Conservation (phyloP, 2,797 vertebrate species). For the Cephalopachus bancanus region DNA sequence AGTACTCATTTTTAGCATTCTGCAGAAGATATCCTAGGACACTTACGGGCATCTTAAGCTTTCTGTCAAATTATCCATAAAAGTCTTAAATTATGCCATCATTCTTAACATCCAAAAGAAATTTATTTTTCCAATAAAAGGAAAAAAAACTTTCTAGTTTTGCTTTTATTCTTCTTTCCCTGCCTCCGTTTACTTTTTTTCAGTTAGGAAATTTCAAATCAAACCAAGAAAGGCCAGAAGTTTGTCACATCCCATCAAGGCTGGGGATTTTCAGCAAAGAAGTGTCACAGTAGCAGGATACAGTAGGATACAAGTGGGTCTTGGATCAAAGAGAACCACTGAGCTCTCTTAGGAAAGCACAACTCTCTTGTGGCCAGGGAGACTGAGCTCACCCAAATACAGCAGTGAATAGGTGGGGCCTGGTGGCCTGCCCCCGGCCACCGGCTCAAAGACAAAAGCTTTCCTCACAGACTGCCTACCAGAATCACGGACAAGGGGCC, state of each 20-base stretch:
- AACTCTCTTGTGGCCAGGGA: neutral
- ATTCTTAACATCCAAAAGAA: conserved; percentile 14
- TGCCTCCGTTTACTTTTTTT: conserved; percentile 6
- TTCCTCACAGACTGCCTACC: neutral
- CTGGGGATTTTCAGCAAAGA: neutral
- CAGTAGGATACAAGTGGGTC: neutral
- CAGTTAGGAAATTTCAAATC: conserved; percentile 35
- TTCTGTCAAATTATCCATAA: neutral
- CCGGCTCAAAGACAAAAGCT: neutral
- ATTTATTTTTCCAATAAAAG: neutral
- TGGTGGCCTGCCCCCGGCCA: neutral
- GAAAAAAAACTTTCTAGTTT: neutral
- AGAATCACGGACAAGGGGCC: neutral
- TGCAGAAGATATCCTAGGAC: neutral
- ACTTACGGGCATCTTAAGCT: neutral
- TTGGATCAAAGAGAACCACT: neutral
- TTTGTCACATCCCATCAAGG: conserved; percentile 30
- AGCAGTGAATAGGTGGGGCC: neutral
- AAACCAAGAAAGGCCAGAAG: conserved; percentile 54
- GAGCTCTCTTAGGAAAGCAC: neutral
- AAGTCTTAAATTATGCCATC: neutral
- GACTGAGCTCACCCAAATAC: neutral
- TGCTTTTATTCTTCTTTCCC: conserved; percentile 2
- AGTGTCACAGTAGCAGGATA: neutral
- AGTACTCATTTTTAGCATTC: neutral